Conservation (phyloP, 2,113 vertebrate genomes). For the Aplodontia rufa region DNA sequence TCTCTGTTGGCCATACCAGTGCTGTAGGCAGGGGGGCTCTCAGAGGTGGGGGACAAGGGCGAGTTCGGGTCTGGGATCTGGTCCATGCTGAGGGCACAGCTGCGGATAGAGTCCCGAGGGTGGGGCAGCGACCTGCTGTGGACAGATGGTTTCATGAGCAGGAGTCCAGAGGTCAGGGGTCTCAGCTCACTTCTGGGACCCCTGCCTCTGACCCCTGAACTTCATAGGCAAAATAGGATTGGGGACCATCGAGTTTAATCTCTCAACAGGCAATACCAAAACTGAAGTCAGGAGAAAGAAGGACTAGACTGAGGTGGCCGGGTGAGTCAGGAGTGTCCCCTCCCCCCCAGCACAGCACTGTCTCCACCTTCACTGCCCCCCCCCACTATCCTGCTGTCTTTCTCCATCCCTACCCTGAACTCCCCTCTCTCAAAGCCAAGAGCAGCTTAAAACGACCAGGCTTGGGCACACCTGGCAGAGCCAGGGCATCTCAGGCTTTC, state of each 20-base stretch:
- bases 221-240: slow-evolving; percentile 20
- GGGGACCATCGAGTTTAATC: background rate
- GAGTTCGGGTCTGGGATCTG: slow-evolving; percentile 97
- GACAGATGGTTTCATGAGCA: slow-evolving; percentile 42
- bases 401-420: background rate
- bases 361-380: background rate
- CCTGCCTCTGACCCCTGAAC: background rate
- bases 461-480: background rate
- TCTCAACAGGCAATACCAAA: background rate
- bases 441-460: background rate
- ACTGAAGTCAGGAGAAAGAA: background rate
- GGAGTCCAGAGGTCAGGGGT: background rate
- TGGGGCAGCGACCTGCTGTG: slow-evolving; percentile 91
- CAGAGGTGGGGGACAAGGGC: slow-evolving; percentile 93
- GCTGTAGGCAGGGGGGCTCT: slow-evolving; percentile 93
- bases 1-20: slow-evolving; percentile 86
- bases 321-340: background rate
- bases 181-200: background rate
- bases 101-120: slow-evolving; percentile 95
- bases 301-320: background rate
- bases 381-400: background rate
- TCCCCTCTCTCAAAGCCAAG: background rate
- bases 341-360: background rate
- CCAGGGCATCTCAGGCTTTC: background rate
- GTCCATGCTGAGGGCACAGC: slow-evolving; percentile 97